Base-by-base conservation (phyloP, 2,113 vertebrate species). In the Baryphthengus martii region DNA sequence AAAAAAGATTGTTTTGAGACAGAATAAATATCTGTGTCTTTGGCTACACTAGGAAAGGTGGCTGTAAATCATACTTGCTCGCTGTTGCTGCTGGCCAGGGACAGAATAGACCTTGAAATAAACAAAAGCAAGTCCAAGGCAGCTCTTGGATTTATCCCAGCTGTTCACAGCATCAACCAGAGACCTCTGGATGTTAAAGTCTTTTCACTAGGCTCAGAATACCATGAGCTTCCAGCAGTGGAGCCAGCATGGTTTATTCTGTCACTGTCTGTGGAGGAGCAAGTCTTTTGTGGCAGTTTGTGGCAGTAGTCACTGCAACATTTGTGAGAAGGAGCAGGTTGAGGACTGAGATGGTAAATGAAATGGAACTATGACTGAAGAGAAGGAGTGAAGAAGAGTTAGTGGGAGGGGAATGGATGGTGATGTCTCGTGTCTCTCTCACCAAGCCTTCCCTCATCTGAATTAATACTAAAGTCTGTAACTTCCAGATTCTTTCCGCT, bases 61-160 rank as follows among this genome's bases (percentile, higher is more conserved):
- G 25, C 17, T 85, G 71, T 90, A 83, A 94, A 71, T 93, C 81
- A 55, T 58, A 40, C 35, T 83, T 61, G 25, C 17, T 62, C 58
- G 82, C 25, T 76, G 7, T 49, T 88, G 33, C n/a, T 93, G 66
- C 58, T 89, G n/a, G 37, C 53, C 42, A 58, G 50, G 31, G n/a
- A 76, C 28, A 79, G 49, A 65, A 89, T 80, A 87, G n/a, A 66
- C 35, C 35, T 76, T 82, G 49, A 68, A 89, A 88, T 66, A 96
- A 95, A 94, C 80, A 88, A 66, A 84, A 89, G 42, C n/a, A 89
- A 31, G 26, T 75, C 25, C 47, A 79, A 79, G 55, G 71, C 66
- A 93, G 58, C 37, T 62, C 37, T 93, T 88, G 53, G 71, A 93
- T 82, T 93, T 91, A 66, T 66, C 66, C 47, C 93, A 93, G 71